phyloP scores from a whole-genome alignment of 2,888 invertebrate species.

The Orgyia antiqua region DNA sequence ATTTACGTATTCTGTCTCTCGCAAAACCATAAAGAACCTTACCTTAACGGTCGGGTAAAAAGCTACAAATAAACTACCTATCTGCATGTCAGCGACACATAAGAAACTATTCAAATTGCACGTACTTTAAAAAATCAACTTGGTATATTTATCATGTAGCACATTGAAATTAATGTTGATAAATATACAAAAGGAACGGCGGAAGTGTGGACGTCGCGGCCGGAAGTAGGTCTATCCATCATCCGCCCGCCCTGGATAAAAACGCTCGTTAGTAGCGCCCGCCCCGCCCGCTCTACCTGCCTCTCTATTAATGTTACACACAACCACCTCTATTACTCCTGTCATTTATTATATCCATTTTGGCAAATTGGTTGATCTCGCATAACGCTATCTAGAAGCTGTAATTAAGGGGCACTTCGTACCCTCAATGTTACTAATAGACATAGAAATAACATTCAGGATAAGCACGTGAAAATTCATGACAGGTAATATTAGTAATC shows the following conservation, averaged over 20 bases:
- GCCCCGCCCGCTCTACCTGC: slow-evolving; percentile 53
- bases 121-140: slow-evolving; percentile 16
- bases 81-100: too few species aligned
- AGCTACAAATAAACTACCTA: too few species aligned
- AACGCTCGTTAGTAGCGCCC: slow-evolving; percentile 70
- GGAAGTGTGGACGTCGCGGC: slow-evolving; percentile 65
- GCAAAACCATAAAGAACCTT: too few species aligned
- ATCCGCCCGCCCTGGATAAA: slow-evolving; percentile 75
- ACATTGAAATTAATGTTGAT: slow-evolving; percentile 73
- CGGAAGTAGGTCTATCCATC: slow-evolving; percentile 72
- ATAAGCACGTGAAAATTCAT: too few species aligned
- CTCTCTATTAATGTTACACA: slow-evolving; percentile 75
- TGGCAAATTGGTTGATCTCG: slow-evolving; percentile 71
- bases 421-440: slow-evolving; percentile 22
- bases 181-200: slow-evolving; percentile 64
- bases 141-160: slow-evolving; percentile 49
- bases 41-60: too few species aligned
- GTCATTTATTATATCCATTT: slow-evolving; percentile 77
- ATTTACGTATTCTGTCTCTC: too few species aligned
- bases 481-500: too few species aligned
- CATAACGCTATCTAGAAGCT: slow-evolving; percentile 27
- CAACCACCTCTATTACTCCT: slow-evolving; percentile 74
- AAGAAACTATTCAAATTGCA: too few species aligned
- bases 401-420: slow-evolving; percentile 43
- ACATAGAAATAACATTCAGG: slow-evolving; percentile 14